Evolutionary conservation across 2,888 invertebrate species (phyloP).

Genomic region (Ectemnius cavifrons): DNA sequence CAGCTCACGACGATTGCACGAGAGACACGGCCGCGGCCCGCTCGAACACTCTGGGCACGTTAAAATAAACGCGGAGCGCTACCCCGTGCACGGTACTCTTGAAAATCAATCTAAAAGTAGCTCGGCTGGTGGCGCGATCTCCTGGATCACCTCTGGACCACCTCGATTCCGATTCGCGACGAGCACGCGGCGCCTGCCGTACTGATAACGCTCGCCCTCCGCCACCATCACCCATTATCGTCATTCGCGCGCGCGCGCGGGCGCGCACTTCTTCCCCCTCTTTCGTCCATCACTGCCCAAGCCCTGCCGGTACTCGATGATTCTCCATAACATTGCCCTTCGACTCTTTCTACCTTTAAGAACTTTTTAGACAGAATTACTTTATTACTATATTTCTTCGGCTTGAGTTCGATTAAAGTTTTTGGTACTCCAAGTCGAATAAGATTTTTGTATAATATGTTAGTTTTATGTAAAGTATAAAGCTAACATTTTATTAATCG

Average conservation of each 20-base stretch:
- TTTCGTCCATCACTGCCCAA: not conserved
- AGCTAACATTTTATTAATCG: no score
- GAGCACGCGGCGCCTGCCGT: constrained; percentile 56
- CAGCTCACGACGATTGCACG: constrained; percentile 49
- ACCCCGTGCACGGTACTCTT: constrained; percentile 72
- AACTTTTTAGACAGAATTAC: no score
- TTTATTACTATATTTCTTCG: no score
- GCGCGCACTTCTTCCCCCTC: not conserved
- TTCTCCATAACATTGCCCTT: no score
- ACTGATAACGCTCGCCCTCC: constrained; percentile 59
- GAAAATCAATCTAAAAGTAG: constrained; percentile 76
- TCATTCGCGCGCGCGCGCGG: constrained; percentile 56
- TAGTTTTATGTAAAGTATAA: no score
- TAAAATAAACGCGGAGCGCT: constrained; percentile 69
- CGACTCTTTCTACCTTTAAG: no score
- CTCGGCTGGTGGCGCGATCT: constrained; percentile 72
- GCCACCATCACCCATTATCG: constrained; percentile 49
- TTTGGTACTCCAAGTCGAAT: no score
- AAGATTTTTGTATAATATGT: no score
- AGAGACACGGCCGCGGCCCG: constrained; percentile 55
- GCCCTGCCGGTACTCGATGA: not conserved
- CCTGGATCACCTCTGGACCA: constrained; percentile 57
- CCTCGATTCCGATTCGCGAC: constrained; percentile 40
- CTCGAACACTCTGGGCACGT: constrained; percentile 62
- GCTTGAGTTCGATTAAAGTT: no score